Conservation (phyloP, 2,113 vertebrate genomes). For the Pterocles gutturalis region DNA sequence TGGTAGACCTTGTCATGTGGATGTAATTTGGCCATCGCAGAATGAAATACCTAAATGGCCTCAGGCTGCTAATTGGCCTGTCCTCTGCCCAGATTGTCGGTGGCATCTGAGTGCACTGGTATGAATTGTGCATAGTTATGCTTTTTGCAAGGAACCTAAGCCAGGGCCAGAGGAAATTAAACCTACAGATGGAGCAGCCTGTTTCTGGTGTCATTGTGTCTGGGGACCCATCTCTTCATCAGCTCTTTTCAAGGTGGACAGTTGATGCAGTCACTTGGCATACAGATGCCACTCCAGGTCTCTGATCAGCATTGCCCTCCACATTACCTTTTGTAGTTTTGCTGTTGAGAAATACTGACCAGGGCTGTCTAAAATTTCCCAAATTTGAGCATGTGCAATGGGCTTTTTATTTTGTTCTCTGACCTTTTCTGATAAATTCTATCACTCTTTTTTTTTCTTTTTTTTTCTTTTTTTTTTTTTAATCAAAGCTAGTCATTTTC, state of each 20-base stretch:
- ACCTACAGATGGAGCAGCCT: not conserved
- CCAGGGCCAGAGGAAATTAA: not conserved
- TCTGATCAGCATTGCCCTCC: not conserved
- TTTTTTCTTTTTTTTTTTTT: not conserved
- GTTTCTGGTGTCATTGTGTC: not conserved
- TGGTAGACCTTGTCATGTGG: not conserved
- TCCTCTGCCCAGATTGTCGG: rapidly evolving
- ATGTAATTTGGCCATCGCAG: not conserved
- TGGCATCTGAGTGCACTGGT: not conserved
- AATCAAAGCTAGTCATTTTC: not conserved
- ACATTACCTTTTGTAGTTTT: not conserved
- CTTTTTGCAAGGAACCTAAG: not conserved
- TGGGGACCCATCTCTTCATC: not conserved
- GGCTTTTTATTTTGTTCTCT: not conserved
- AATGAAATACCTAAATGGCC: not conserved
- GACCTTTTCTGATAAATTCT: not conserved
- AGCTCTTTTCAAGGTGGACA: not conserved
- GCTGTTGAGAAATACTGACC: not conserved
- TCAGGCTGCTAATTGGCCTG: not conserved
- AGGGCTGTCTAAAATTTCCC: not conserved
- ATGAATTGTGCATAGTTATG: not conserved
- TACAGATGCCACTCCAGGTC: not conserved
- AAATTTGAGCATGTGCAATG: not conserved
- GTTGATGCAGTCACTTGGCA: not conserved
- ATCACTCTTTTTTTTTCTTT: not conserved